Evolutionary conservation across 2,113 vertebrate genomes (phyloP).

Genomic region (Trogon surrucura): DNA sequence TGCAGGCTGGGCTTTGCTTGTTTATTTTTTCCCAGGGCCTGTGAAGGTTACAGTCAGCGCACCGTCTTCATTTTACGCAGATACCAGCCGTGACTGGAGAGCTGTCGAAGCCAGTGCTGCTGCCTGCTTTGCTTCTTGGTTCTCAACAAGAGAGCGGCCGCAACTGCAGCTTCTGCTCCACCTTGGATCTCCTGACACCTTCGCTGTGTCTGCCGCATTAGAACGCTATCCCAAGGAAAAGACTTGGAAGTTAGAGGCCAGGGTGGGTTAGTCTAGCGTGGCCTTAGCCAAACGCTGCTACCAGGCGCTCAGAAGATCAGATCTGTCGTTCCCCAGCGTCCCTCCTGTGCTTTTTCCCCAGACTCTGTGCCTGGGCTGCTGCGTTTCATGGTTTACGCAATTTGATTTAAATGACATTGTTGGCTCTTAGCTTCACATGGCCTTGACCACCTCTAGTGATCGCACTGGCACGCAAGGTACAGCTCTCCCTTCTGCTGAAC

Average conservation of each 20-base stretch:
- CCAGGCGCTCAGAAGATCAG: neutral
- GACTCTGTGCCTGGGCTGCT: neutral
- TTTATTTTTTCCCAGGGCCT: neutral
- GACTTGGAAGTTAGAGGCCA: neutral
- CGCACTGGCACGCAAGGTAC: neutral
- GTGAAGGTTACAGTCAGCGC: neutral
- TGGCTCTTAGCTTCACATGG: neutral
- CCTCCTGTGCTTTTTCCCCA: accelerated
- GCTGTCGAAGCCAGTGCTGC: neutral
- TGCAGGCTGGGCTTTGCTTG: neutral
- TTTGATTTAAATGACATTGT: neutral
- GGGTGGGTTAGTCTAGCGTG: neutral
- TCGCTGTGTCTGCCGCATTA: neutral
- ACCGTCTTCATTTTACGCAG: neutral
- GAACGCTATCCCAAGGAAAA: neutral
- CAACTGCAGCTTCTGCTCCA: neutral
- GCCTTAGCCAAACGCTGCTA: neutral
- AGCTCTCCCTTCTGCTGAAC: neutral
- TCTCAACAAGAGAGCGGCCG: neutral
- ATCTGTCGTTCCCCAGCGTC: neutral
- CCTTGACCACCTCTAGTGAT: neutral
- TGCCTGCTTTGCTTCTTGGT: neutral
- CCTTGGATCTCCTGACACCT: neutral
- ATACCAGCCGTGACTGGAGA: too few relatives aligned
- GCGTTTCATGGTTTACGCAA: neutral